These are phyloP conservation scores for Trachops cirrhosus DNA, from an alignment of 2,797 vertebrate genomes.

Conservation along the genomic window DNA sequence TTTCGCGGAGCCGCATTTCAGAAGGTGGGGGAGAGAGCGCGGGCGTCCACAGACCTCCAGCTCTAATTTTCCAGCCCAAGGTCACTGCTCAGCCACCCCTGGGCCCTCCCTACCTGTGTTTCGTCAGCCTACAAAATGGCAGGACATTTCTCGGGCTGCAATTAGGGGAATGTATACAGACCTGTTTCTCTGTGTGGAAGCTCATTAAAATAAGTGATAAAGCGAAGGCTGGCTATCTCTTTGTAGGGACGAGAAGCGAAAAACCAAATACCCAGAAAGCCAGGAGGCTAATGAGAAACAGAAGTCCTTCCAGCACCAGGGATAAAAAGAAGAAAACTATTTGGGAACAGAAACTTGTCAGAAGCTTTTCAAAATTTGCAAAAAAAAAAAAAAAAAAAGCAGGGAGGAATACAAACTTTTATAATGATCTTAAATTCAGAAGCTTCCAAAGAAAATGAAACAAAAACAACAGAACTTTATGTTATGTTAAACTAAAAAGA, in stretches of 20 bases:
- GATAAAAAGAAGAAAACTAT: neutral
- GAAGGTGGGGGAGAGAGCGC: neutral
- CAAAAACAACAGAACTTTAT: neutral
- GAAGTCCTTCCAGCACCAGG: neutral
- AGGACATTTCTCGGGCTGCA: neutral
- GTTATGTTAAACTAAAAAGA: neutral
- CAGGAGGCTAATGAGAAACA: conserved; percentile 46
- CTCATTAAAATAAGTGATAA: conserved; percentile 58
- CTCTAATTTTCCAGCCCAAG: neutral
- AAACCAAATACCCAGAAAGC: neutral
- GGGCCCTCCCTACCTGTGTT: neutral
- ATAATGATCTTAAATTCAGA: neutral
- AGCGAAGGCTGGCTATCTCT: conserved; percentile 50
- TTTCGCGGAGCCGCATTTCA: neutral
- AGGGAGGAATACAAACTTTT: neutral
- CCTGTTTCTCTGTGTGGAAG: neutral
- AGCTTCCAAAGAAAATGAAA: neutral
- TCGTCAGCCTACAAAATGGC: conserved; percentile 2
- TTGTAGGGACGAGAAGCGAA: neutral
- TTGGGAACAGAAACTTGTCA: neutral
- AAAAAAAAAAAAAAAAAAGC: too few relatives aligned
- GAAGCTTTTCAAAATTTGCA: neutral
- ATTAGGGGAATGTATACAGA: neutral
- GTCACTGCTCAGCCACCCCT: neutral
- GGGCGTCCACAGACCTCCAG: neutral